These are phyloP conservation scores for Platypus cylindrus DNA, from an alignment of 2,888 invertebrate species.

Conservation along the genomic window DNA sequence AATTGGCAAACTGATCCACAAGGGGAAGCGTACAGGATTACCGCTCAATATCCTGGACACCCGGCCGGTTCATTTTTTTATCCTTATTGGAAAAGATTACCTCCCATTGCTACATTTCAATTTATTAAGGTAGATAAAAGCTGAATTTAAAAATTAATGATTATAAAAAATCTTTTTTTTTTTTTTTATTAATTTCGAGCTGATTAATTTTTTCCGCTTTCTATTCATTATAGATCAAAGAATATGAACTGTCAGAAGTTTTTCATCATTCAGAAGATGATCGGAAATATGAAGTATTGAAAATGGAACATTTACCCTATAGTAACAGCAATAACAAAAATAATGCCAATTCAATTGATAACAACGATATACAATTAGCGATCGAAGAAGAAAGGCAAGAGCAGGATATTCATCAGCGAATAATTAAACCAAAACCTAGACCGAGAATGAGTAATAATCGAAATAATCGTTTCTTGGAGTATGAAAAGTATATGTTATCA, in stretches of 20 bases:
- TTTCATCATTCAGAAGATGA: conserved; percentile 76
- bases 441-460: conserved; percentile 16
- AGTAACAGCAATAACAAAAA: no score
- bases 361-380: conserved; percentile 63
- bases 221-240: conserved; percentile 49
- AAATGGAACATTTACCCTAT: conserved; percentile 44
- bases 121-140: conserved; percentile 71
- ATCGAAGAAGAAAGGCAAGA: conserved; percentile 69
- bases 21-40: conserved; percentile 79
- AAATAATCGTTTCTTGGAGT: conserved; percentile 13
- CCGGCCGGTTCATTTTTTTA: conserved; percentile 92
- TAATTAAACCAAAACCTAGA: conserved; percentile 16
- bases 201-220: not conserved
- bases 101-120: conserved; percentile 82
- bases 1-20: conserved; percentile 90
- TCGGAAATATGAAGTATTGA: conserved; percentile 57
- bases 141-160: no score
- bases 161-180: no score
- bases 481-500: conserved; percentile 22
- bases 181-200: no score
- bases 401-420: conserved; percentile 37
- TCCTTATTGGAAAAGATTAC: conserved; percentile 73
- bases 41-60: conserved; percentile 78
- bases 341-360: conserved; percentile 47
- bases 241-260: conserved; percentile 77